Percentiles rank a stretch among this genome's conserved stretches.
phyloP scores from a whole-genome alignment of 2,797 vertebrate species.

The Euthynnus affinis region DNA sequence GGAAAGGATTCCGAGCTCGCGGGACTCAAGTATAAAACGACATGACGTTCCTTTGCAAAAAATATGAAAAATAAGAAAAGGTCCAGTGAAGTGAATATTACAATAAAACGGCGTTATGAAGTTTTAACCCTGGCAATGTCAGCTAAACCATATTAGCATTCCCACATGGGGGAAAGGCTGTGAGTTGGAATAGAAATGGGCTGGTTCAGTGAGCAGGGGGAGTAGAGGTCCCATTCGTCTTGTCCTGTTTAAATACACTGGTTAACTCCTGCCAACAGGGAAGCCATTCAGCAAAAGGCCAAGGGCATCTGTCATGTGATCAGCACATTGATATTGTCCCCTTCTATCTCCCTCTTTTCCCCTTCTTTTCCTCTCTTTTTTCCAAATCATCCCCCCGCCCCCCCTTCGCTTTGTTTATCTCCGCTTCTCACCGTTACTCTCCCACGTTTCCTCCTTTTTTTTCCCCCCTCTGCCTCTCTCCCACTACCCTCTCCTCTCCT shows the following conservation, averaged over 20 bases:
- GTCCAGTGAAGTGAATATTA: slow-evolving; percentile 38
- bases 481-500: slow-evolving; percentile 30
- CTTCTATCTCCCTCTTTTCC: slow-evolving; percentile 48
- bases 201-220: slow-evolving; percentile 79
- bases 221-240: slow-evolving; percentile 81
- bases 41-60: background rate
- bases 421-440: slow-evolving; percentile 34
- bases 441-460: background rate
- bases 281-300: slow-evolving; percentile 82
- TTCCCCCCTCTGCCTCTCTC: slow-evolving; percentile 26
- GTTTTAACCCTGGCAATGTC: slow-evolving; percentile 76
- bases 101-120: slow-evolving; percentile 48
- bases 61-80: slow-evolving; percentile 18
- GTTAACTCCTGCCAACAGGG: slow-evolving; percentile 84
- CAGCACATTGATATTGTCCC: slow-evolving; percentile 78
- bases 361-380: slow-evolving; percentile 14
- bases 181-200: slow-evolving; percentile 79
- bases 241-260: slow-evolving; percentile 85
- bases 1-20: background rate
- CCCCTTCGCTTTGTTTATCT: slow-evolving; percentile 67
- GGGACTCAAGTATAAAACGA: background rate
- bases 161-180: slow-evolving; percentile 67
- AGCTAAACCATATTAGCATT: slow-evolving; percentile 79
- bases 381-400: slow-evolving; percentile 32
- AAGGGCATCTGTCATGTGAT: slow-evolving; percentile 85